Percentiles rank a stretch among this genome's conserved stretches.
Evolutionary conservation across 2,797 vertebrate genomes (phyloP).

Genomic region (Diceros bicornis): DNA sequence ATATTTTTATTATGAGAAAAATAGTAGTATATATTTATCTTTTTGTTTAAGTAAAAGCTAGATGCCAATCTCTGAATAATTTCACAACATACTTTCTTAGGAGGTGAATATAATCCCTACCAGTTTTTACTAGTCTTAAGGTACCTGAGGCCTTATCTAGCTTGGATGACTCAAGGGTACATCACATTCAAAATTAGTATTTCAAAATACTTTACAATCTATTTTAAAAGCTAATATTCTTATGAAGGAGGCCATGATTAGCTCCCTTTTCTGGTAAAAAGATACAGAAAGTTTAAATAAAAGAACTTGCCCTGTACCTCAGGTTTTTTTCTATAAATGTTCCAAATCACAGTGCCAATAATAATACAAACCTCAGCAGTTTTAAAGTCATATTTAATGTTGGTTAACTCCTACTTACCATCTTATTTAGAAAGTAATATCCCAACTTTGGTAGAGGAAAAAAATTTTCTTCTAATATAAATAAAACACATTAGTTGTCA

Average conservation of each 20-base stretch:
- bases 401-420: constrained; percentile 39
- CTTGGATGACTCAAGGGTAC: constrained; percentile 60
- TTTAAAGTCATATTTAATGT: constrained; percentile 68
- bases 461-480: constrained; percentile 9
- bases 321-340: constrained; percentile 50
- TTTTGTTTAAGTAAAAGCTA: constrained; percentile 65
- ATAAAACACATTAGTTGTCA: constrained; percentile 49
- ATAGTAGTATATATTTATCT: constrained; percentile 16
- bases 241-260: constrained; percentile 33
- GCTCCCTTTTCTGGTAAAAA: constrained; percentile 44
- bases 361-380: constrained; percentile 56
- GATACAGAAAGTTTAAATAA: constrained; percentile 59
- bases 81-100: constrained; percentile 54
- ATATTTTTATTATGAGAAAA: constrained; percentile 66
- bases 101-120: constrained; percentile 22
- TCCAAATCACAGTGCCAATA: constrained; percentile 64
- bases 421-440: constrained; percentile 70
- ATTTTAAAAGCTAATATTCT: constrained; percentile 64
- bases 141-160: constrained; percentile 48
- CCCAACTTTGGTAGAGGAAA: constrained; percentile 63
- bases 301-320: constrained; percentile 18
- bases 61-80: constrained; percentile 19
- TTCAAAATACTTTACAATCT: constrained; percentile 69
- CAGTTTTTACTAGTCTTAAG: constrained; percentile 63
- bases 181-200: constrained; percentile 65